Evolutionary conservation across 30 jellyfish, hydroid and myxozoan genomes (phyloP), one percentile per base, ranked within the genome.

Genomic region (Catostylus mosaicus): DNA sequence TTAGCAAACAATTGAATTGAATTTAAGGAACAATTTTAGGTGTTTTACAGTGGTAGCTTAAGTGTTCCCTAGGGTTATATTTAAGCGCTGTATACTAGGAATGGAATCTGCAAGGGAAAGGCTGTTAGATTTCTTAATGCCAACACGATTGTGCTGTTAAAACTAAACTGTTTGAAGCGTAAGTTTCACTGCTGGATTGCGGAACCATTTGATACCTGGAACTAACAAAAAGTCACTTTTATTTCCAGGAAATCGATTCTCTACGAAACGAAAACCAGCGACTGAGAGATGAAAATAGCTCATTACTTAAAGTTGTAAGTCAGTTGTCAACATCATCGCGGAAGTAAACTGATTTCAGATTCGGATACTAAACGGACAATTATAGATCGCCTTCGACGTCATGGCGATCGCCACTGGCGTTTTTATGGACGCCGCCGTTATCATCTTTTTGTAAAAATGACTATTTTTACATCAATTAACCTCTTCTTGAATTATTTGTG

Each of bases 221-320:
- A 64, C 30, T 4, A 52, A 20, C 26, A 10, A 10, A 10, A 52
- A 3, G 4, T 16, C 75, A 38, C 43, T 5, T 81, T 72, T 51
- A 30, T 61, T 24, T 73, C 23, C 77, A 92, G 98, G 98, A 92
- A 86, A 92, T 92, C 92, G 98, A 92, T 38, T 34, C 95, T 22
- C 83, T 92, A 67, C 90, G 92, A 73, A 85, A 80, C 62, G 98
- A 92, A n/a, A 85, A 85, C 82, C 93, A 87, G 70, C 98, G 98
- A 47, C 86, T 85, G 29, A 83, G 76, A 33, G 98, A 92, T 64
- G 98, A 92, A 67, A 92, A 92, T 64, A 86, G 96, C 78, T 89
- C 98, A 22, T 84, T 92, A 27, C 83, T 92, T 32, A 88, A 89
- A 70, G 96, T 92, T 26, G 96, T 92, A 22, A 92, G 86, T 56